Conservation (phyloP, 2,113 vertebrate genomes). For the Zosterops pallidus region DNA sequence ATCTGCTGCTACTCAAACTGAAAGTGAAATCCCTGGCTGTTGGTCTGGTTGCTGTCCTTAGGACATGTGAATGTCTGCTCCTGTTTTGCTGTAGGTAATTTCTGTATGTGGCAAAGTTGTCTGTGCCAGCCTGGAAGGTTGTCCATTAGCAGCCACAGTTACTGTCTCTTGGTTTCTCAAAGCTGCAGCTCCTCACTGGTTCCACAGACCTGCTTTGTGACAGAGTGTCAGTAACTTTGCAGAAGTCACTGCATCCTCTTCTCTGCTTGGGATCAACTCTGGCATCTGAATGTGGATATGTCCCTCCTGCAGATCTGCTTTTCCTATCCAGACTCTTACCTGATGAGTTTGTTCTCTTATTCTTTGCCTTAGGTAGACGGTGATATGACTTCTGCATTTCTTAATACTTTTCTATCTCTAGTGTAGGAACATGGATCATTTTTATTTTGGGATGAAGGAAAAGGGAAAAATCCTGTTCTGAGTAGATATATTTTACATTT, state of each 20-base stretch:
- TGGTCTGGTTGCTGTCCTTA: not conserved
- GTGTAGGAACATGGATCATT: not conserved
- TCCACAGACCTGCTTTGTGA: not conserved
- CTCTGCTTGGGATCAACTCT: not conserved
- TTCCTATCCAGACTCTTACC: not conserved
- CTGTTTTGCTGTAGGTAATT: not conserved
- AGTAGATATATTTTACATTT: not conserved
- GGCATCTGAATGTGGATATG: not conserved
- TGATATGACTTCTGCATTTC: not conserved
- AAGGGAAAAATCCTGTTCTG: not conserved
- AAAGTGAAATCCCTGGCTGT: not conserved
- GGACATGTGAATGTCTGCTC: not conserved
- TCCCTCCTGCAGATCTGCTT: not conserved
- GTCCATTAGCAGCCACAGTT: not conserved
- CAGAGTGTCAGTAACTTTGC: not conserved
- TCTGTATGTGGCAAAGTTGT: not conserved
- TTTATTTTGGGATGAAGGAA: not conserved
- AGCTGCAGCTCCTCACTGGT: not conserved
- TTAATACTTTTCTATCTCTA: not conserved
- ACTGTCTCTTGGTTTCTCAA: not conserved
- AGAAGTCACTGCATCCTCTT: not conserved
- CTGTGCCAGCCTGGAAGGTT: not conserved
- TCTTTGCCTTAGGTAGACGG: not conserved
- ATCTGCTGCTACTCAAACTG: not conserved
- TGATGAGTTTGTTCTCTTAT: not conserved